These are phyloP conservation scores for Pachymerium ferrugineum DNA, from an alignment of 2,888 invertebrate species.

Conservation along the genomic window DNA sequence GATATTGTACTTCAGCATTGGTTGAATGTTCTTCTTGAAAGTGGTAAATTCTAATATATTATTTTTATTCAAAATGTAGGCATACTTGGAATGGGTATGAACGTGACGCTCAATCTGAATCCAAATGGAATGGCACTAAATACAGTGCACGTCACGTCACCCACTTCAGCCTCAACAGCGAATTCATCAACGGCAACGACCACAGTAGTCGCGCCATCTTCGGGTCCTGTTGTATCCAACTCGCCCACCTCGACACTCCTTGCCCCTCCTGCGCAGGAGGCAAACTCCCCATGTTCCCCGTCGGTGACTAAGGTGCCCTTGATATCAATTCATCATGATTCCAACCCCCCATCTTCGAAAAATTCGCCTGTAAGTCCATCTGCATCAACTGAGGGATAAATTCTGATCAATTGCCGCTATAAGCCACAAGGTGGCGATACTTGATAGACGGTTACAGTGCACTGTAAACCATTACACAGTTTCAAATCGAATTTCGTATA, in stretches of 20 bases:
- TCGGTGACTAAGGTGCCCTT: background rate
- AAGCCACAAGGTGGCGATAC: background rate
- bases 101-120: constrained; percentile 56
- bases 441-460: background rate
- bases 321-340: background rate
- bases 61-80: constrained; percentile 36
- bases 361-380: background rate
- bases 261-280: constrained; percentile 23
- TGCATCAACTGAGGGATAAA: background rate
- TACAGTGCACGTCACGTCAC: constrained; percentile 29
- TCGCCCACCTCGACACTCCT: background rate
- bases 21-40: background rate
- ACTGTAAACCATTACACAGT: background rate
- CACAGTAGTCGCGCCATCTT: background rate
- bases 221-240: background rate
- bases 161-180: constrained; percentile 14
- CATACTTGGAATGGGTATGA: constrained; percentile 51
- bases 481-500: background rate
- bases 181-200: background rate
- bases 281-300: background rate
- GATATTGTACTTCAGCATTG: background rate
- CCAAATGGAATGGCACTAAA: constrained; percentile 39
- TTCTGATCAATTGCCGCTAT: background rate
- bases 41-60: constrained; percentile 32
- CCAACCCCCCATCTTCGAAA: background rate